These are phyloP conservation scores for Rotaria socialis DNA, from an alignment of 2,888 invertebrate species.

Conservation along the genomic window DNA sequence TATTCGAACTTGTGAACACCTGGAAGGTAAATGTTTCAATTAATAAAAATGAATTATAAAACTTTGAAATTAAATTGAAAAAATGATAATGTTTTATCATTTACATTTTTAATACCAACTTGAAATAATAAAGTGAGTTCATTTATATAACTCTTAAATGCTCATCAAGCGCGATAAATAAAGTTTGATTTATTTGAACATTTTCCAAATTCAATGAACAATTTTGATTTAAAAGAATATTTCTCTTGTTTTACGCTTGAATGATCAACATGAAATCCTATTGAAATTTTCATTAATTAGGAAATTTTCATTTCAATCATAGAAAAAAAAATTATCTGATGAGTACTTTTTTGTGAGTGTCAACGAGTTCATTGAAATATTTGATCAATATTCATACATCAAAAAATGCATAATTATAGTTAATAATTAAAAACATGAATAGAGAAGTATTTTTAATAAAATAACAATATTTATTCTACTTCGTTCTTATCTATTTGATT, in stretches of 20 bases:
- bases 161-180: slow-evolving; percentile 11
- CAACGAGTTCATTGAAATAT: neutral
- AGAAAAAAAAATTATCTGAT: too few relatives aligned
- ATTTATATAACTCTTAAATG: neutral
- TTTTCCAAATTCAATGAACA: neutral
- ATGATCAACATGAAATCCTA: neutral
- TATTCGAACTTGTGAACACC: too few relatives aligned
- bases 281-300: neutral
- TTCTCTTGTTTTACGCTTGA: neutral
- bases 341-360: neutral
- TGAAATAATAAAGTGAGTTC: neutral
- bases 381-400: neutral
- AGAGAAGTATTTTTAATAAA: neutral
- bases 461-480: neutral
- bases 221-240: neutral
- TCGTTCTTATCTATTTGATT: neutral
- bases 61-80: too few relatives aligned
- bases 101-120: neutral
- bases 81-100: neutral
- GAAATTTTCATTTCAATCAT: neutral
- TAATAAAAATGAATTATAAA: too few relatives aligned
- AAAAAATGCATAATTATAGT: neutral
- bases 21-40: too few relatives aligned
- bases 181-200: neutral
- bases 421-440: neutral